Evolutionary conservation across 2,797 vertebrate genomes (phyloP), one percentile per base, ranked within the genome.

Genomic region (Yasuhikotakia modesta): DNA sequence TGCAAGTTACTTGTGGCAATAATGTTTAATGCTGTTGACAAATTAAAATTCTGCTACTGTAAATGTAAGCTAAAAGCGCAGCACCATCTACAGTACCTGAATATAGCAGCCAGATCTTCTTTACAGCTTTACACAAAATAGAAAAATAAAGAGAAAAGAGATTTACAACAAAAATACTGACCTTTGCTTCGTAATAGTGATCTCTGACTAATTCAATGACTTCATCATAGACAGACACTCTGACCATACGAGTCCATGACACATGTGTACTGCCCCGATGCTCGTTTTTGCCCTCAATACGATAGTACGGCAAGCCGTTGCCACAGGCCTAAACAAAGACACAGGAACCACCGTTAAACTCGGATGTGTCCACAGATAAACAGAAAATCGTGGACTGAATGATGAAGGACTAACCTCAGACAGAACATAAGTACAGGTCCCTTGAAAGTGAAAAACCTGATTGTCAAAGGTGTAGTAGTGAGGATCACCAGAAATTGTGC

Each of bases 401-500:
- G 2, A 4, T 2, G 21, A 66, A 43, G 0, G 35, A 11, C 45
- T 11, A 24, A 87, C 83, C 67, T 91, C 87, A 10, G 92, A 89
- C 0, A 94, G 83, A 57, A 89, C 85, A 1, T 94, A 93, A 0
- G 90, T 92, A 79, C 92, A 93, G 16, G 88, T 91, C 6, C 93
- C 92, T 32, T 92, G 90, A 43, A 92, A 93, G 81, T 93, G 86
- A 65, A 91, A 92, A 68, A 86, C 0, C 0, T 0, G 17, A 1
- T 82, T 17, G 73, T 94, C 92, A 5, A 91, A 94, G 17, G 89
- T 91, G 45, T 80, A 80, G 85, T 91, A 94, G 84, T 94, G 93
- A 4, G 92, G 90, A 81, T 92, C 92, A 0, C 92, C 91, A 7
- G 82, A 83, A n/a, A 91, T 82, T 32, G 76, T 88, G 79, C 93